These are phyloP conservation scores for Herpetotheres cachinnans DNA, from an alignment of 2,113 vertebrate genomes.

Conservation along the genomic window DNA sequence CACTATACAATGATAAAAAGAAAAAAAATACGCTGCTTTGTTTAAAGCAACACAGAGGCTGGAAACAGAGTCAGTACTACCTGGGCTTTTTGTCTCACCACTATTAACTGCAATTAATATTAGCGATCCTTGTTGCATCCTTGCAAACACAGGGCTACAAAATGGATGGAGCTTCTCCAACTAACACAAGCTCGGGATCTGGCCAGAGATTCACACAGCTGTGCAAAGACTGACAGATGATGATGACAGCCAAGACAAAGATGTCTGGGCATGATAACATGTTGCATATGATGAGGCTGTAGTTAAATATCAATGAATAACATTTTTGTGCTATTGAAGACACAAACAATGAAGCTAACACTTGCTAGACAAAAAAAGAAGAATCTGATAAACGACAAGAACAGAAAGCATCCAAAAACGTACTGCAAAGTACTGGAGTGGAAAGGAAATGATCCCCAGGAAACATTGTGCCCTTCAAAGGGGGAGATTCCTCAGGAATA, in stretches of 20 bases:
- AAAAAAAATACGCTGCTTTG: background rate
- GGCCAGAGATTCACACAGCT: slow-evolving; percentile 33
- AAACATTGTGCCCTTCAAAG: background rate
- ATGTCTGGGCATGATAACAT: slow-evolving; percentile 57
- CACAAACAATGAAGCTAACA: slow-evolving; percentile 19
- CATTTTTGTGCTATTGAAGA: slow-evolving; percentile 27
- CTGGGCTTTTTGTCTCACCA: background rate
- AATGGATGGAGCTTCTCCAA: background rate
- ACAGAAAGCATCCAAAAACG: background rate
- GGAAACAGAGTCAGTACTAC: background rate
- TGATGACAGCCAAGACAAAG: slow-evolving; percentile 40
- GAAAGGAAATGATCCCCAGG: background rate
- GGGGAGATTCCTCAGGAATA: background rate
- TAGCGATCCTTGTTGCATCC: background rate
- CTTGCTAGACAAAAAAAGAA: background rate
- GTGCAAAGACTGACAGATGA: slow-evolving; percentile 11
- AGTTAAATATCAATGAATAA: slow-evolving; percentile 42
- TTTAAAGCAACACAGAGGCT: background rate
- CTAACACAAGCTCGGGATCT: background rate
- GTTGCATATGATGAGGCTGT: background rate
- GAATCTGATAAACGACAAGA: slow-evolving; percentile 18
- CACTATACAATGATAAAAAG: background rate
- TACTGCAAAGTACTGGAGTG: background rate
- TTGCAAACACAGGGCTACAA: background rate
- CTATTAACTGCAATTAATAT: background rate